Conservation (phyloP, 2,113 vertebrate genomes). For the Plecturocebus donacophilus region DNA sequence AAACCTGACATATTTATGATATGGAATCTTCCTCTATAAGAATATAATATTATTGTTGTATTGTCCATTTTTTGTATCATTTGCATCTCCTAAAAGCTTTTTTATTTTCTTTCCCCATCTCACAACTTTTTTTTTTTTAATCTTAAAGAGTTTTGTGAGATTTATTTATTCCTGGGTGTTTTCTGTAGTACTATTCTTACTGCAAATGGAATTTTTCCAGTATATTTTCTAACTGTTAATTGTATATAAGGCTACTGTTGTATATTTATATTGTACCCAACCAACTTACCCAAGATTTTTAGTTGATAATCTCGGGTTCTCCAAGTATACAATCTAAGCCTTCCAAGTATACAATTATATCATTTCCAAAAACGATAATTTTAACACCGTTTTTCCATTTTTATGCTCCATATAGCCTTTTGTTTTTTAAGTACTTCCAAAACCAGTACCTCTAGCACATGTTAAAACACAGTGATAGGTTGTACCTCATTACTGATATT, state of each 20-base stretch:
- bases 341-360: neutral
- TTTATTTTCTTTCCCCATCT: neutral
- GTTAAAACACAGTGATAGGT: neutral
- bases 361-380: neutral
- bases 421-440: neutral
- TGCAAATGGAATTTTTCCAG: neutral
- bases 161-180: neutral
- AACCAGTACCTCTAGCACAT: neutral
- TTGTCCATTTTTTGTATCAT: neutral
- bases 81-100: neutral
- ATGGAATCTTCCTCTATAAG: neutral
- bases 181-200: neutral
- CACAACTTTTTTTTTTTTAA: neutral
- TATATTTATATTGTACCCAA: neutral
- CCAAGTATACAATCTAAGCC: neutral
- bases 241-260: neutral
- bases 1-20: neutral
- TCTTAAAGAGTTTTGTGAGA: neutral
- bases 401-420: neutral
- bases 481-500: neutral
- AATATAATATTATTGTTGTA: neutral
- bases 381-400: neutral
- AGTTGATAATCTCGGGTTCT: neutral
- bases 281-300: neutral
- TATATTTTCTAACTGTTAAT: neutral